A percentile compares a stretch with the other conserved stretches of the same genome.
Conservation (phyloP, 2,888 invertebrate genomes). For the Tinea trinotella region DNA sequence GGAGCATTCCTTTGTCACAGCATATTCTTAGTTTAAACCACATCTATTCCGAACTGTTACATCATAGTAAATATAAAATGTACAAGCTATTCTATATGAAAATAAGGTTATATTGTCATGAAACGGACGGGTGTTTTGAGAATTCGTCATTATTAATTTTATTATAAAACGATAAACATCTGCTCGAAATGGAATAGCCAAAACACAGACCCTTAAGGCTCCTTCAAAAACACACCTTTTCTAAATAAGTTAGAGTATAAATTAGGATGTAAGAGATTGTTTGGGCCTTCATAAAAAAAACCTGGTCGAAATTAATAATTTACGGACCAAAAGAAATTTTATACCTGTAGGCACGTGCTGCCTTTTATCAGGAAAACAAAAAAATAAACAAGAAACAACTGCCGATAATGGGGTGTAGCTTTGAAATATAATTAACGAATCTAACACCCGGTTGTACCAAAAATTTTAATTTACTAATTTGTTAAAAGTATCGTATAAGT, state of each 20-base stretch:
- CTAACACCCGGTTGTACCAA: no score
- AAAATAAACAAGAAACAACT: neutral
- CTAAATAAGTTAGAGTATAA: neutral
- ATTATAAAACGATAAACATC: neutral
- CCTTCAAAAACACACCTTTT: neutral
- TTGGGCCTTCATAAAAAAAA: neutral
- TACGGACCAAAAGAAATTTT: neutral
- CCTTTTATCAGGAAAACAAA: neutral
- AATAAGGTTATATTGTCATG: neutral
- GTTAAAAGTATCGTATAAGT: no score
- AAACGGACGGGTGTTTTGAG: neutral
- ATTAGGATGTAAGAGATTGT: neutral
- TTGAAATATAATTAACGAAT: neutral
- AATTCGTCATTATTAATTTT: neutral
- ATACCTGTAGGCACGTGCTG: conserved; percentile 9
- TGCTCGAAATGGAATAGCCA: neutral
- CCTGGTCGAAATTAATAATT: neutral
- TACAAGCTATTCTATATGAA: neutral
- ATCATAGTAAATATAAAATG: no score
- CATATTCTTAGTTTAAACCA: no score
- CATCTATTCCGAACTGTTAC: no score
- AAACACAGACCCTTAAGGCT: neutral
- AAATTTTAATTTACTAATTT: no score
- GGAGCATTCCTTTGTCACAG: no score
- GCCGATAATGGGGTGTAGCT: neutral